Percentiles rank a stretch among this genome's conserved stretches.
Conservation (phyloP, 2,797 vertebrate genomes). For the Loris lydekkerianus region DNA sequence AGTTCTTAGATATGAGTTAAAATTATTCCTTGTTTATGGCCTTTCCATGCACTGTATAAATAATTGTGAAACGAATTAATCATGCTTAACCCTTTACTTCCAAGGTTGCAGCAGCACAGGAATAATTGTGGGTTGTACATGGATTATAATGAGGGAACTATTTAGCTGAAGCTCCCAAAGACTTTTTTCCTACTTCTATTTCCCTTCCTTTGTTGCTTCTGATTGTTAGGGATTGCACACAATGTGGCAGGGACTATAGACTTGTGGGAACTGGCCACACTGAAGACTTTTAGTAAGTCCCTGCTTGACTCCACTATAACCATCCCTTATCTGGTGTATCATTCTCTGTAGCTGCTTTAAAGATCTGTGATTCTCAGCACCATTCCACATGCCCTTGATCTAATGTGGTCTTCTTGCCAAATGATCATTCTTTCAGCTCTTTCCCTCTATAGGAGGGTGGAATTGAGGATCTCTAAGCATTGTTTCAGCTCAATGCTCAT, state of each 20-base stretch:
- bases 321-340: not conserved
- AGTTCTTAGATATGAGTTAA: slow-evolving; percentile 50
- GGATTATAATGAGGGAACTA: not conserved
- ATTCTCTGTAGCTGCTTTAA: not conserved
- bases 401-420: not conserved
- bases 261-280: not conserved
- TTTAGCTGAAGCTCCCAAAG: not conserved
- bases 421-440: not conserved
- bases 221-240: not conserved
- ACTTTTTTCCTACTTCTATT: slow-evolving; percentile 42
- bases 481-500: not conserved
- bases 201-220: slow-evolving; percentile 47
- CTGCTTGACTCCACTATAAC: not conserved
- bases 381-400: not conserved
- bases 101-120: not conserved
- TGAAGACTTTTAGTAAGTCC: slow-evolving; percentile 4
- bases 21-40: slow-evolving; percentile 35
- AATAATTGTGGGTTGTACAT: slow-evolving; percentile 30
- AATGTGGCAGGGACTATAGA: not conserved
- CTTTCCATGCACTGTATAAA: slow-evolving; percentile 33
- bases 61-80: slow-evolving; percentile 48
- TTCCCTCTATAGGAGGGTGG: not conserved
- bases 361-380: not conserved
- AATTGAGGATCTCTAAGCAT: slow-evolving; percentile 23
- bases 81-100: slow-evolving; percentile 56